Percentiles rank a stretch among this genome's conserved stretches.
Evolutionary conservation across 2,888 invertebrate genomes (phyloP).

Genomic region (Venusia cambrica): DNA sequence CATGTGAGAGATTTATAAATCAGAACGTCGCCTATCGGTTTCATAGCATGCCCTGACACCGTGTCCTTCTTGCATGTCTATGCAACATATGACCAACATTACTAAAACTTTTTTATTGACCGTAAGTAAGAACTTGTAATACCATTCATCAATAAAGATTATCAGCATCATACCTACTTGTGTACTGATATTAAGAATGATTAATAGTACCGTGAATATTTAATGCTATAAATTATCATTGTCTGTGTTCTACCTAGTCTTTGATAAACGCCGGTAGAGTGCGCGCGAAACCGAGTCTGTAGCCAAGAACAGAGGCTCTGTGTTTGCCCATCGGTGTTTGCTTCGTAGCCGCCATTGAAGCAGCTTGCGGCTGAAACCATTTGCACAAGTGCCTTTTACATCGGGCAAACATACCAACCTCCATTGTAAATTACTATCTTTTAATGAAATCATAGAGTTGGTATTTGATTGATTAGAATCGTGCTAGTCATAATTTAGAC

Average conservation of each 20-base stretch:
- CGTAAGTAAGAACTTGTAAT: too few relatives aligned
- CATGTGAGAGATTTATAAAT: conserved; percentile 39
- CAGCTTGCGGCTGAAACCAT: conserved; percentile 45
- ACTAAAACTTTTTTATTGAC: too few relatives aligned
- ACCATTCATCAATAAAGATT: too few relatives aligned
- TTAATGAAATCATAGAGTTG: conserved; percentile 33
- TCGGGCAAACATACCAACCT: conserved; percentile 38
- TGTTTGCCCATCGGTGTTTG: conserved; percentile 15
- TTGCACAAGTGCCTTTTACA: conserved; percentile 69
- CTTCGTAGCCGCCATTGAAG: conserved; percentile 20
- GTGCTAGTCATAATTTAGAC: conserved; percentile 55
- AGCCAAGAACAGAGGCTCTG: conserved; percentile 9
- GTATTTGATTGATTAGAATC: conserved; percentile 36
- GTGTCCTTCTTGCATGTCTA: too few relatives aligned
- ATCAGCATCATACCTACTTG: too few relatives aligned
- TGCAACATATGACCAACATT: too few relatives aligned
- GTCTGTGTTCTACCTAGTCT: conserved; percentile 5
- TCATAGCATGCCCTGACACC: conserved; percentile 7
- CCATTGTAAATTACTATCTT: conserved; percentile 36
- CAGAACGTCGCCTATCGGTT: conserved; percentile 9
- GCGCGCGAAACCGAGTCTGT: conserved; percentile 12
- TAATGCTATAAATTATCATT: conserved; percentile 7
- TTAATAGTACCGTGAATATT: conserved; percentile 1
- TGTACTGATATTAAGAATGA: conserved; percentile 1
- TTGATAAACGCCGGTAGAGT: conserved; percentile 10